A percentile compares a stretch with the other conserved stretches of the same genome.
Evolutionary conservation across 2,888 invertebrate genomes (phyloP).

Genomic region (Neria commutata): DNA sequence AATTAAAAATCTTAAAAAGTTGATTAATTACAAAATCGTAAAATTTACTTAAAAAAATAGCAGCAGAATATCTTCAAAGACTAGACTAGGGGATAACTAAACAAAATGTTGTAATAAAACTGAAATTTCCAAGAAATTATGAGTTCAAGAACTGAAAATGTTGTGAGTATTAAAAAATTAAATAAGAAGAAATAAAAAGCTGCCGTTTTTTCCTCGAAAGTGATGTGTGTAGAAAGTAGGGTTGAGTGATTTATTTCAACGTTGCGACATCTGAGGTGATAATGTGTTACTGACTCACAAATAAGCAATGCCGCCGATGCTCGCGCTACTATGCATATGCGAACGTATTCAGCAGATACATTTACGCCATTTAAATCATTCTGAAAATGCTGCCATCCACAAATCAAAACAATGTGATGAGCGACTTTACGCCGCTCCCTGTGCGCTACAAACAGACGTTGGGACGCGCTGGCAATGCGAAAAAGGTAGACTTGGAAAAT

Average conservation of each 20-base stretch:
- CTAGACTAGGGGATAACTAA: too few relatives aligned
- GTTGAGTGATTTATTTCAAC: constrained; percentile 12
- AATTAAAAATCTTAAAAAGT: neutral
- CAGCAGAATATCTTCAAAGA: too few relatives aligned
- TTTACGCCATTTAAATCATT: constrained; percentile 8
- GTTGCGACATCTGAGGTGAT: constrained; percentile 8
- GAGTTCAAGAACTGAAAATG: too few relatives aligned
- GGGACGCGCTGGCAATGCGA: neutral
- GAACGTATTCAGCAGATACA: neutral
- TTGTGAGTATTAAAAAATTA: too few relatives aligned
- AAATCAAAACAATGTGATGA: constrained; percentile 13
- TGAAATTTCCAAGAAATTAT: too few relatives aligned
- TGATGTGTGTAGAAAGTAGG: neutral
- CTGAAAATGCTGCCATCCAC: neutral
- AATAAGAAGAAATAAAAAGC: too few relatives aligned
- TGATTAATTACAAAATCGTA: too few relatives aligned
- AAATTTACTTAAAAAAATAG: too few relatives aligned
- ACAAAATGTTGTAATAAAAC: too few relatives aligned
- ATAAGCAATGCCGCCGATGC: neutral
- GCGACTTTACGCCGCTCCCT: neutral
- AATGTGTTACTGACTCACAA: constrained; percentile 12
- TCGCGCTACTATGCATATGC: neutral
- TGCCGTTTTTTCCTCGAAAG: too few relatives aligned
- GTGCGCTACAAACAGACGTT: too few relatives aligned
- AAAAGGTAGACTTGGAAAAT: neutral